phyloP scores from a whole-genome alignment of 2,888 invertebrate genomes.

The Drosophila seclusa region DNA sequence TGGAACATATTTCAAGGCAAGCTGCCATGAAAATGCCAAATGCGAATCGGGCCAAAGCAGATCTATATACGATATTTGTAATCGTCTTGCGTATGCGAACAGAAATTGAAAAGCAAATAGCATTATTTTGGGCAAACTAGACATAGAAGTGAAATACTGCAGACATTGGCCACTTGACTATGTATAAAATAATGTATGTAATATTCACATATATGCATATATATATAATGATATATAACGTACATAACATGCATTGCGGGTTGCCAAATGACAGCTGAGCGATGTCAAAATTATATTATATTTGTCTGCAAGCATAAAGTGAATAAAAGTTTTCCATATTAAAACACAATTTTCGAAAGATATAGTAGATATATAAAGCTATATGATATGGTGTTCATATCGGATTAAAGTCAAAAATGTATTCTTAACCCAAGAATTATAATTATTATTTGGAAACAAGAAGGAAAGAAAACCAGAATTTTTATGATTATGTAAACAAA shows the following conservation, averaged over 20 bases:
- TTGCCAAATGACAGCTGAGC: background rate
- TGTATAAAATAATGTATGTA: background rate
- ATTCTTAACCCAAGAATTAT: background rate
- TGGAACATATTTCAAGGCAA: conserved; percentile 64
- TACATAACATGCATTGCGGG: background rate
- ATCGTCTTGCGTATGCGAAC: conserved; percentile 28
- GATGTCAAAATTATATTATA: background rate
- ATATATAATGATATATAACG: background rate
- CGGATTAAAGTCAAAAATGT: background rate
- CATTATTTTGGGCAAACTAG: conserved; percentile 9
- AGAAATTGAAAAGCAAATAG: conserved; percentile 32
- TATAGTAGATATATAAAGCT: background rate
- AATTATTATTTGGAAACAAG: background rate
- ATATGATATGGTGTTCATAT: background rate
- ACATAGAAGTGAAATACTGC: conserved; percentile 1
- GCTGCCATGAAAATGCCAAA: conserved; percentile 53
- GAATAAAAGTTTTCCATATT: background rate
- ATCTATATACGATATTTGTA: conserved; percentile 28
- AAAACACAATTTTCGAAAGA: background rate
- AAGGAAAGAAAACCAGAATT: background rate
- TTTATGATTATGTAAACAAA: background rate
- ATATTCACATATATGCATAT: background rate
- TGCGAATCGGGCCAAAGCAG: conserved; percentile 37
- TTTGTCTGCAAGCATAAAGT: background rate
- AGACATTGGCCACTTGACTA: conserved; percentile 1